phyloP scores from a whole-genome alignment of 2,113 vertebrate species.

The Rousettus leschenaultii region DNA sequence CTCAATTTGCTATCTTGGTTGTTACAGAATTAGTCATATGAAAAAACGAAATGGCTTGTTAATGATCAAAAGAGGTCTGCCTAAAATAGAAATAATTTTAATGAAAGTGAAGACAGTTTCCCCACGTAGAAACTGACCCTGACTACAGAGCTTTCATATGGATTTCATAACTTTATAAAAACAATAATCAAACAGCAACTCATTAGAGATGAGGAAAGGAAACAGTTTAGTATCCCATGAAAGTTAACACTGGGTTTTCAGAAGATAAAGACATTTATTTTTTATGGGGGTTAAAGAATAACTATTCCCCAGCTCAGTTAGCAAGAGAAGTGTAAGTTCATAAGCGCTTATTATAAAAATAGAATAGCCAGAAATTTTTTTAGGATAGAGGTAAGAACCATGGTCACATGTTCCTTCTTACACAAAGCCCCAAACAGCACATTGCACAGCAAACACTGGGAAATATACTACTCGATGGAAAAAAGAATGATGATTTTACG shows the following conservation, averaged over 20 bases:
- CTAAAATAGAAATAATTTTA: slow-evolving; percentile 15
- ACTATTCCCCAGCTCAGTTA: neutral
- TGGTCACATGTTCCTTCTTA: neutral
- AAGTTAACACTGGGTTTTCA: neutral
- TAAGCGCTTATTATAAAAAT: neutral
- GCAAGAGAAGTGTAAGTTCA: neutral
- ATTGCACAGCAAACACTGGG: neutral
- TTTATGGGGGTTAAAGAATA: neutral
- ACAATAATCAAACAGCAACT: slow-evolving; percentile 39
- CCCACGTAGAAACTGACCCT: neutral
- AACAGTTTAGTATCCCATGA: neutral
- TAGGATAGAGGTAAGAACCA: neutral
- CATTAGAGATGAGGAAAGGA: neutral
- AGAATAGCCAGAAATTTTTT: neutral
- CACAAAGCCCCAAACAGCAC: neutral
- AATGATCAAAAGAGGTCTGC: neutral
- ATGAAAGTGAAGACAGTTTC: slow-evolving; percentile 2
- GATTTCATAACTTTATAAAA: slow-evolving; percentile 25
- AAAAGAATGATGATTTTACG: neutral
- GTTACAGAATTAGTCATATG: neutral
- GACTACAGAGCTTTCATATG: neutral
- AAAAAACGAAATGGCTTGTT: slow-evolving; percentile 34
- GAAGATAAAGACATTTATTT: neutral
- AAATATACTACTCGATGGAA: neutral
- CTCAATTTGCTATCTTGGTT: neutral